Evolutionary conservation across 1,140 invertebrate genomes (phyloP).

Genomic region (Sitodiplosis mosellana): DNA sequence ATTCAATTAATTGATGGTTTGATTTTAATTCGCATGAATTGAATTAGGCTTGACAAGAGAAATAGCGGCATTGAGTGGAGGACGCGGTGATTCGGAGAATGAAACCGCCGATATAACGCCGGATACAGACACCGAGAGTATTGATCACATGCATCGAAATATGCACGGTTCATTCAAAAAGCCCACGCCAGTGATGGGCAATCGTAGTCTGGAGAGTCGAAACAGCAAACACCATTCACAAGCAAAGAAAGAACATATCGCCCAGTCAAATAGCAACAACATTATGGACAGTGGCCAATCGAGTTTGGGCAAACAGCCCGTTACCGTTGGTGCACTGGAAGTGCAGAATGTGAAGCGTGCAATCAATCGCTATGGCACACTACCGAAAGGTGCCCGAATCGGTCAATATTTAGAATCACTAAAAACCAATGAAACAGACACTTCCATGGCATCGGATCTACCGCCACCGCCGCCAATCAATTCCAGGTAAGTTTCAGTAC

Average conservation of each 20-base stretch:
- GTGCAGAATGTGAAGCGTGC: constrained; percentile 92
- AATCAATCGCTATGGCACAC: constrained; percentile 89
- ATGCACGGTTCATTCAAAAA: constrained; percentile 32
- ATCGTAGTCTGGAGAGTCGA: constrained; percentile 27
- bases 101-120: constrained; percentile 40
- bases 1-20: neutral
- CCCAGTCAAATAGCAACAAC: neutral
- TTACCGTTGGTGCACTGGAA: constrained; percentile 70
- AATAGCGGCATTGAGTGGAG: constrained; percentile 10
- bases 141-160: constrained; percentile 12
- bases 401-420: constrained; percentile 89
- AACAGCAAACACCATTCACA: constrained; percentile 33
- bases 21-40: neutral
- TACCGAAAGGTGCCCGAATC: constrained; percentile 88
- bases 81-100: constrained; percentile 33
- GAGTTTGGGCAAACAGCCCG: constrained; percentile 22
- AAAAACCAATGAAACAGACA: constrained; percentile 41
- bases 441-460: neutral
- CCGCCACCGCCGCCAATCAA: neutral
- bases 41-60: constrained; percentile 2
- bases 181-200: constrained; percentile 31
- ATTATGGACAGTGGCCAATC: neutral
- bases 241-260: constrained; percentile 3
- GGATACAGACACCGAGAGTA: constrained; percentile 26
- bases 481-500: constrained; percentile 6